Conservation (phyloP, 2,113 vertebrate genomes). For the Cettia cetti region DNA sequence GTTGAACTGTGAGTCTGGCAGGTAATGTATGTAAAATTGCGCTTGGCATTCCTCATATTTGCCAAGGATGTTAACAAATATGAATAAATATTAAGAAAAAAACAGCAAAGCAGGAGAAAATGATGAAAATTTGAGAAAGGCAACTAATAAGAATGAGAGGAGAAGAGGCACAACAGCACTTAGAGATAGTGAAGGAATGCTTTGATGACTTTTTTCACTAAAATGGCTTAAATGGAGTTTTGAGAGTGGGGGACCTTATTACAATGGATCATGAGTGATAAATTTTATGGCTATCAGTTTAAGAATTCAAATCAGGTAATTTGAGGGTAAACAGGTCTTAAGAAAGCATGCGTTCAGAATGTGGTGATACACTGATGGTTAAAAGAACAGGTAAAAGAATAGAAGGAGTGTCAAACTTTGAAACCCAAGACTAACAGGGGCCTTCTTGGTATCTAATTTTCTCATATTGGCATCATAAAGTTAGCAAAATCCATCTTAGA, state of each 20-base stretch:
- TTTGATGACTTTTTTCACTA: background rate
- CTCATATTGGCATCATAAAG: background rate
- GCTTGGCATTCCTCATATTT: background rate
- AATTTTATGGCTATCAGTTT: background rate
- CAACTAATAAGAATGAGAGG: background rate
- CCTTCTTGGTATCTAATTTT: background rate
- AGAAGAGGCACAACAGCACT: background rate
- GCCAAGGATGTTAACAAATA: background rate
- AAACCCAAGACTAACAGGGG: background rate
- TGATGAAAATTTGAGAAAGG: background rate
- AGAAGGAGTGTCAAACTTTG: background rate
- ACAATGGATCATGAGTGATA: background rate
- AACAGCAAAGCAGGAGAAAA: background rate
- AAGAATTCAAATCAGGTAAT: background rate
- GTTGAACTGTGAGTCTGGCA: background rate
- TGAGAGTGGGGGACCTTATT: background rate
- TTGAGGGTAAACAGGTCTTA: background rate
- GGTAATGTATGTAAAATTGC: background rate
- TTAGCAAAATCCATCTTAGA: background rate
- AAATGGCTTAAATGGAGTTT: background rate
- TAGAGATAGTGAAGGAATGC: background rate
- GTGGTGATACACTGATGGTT: background rate
- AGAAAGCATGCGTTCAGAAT: background rate
- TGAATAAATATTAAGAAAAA: background rate
- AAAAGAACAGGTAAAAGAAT: background rate